These are phyloP conservation scores for Urocynchramus pylzowi DNA, from an alignment of 2,113 vertebrate genomes.

Conservation along the genomic window DNA sequence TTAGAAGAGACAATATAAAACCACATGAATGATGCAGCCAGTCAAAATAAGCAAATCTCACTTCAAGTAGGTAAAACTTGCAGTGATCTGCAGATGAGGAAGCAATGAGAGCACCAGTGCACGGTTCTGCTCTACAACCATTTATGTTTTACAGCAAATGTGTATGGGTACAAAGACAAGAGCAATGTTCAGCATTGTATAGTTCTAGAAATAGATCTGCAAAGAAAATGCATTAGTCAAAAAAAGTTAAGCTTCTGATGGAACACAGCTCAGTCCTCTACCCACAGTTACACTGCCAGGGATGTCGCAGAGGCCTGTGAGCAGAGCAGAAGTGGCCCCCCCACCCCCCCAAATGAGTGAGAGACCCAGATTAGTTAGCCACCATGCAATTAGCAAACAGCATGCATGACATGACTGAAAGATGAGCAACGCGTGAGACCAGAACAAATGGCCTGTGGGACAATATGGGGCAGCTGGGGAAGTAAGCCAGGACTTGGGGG, in stretches of 20 bases:
- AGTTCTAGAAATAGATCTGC: background rate
- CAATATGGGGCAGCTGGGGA: background rate
- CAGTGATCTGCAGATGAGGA: background rate
- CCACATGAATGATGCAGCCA: background rate
- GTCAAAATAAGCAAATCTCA: background rate
- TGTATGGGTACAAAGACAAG: background rate
- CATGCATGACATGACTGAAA: background rate
- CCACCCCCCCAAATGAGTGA: background rate
- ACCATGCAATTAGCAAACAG: background rate
- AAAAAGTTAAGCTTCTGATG: background rate
- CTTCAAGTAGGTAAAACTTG: background rate
- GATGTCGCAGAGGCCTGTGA: background rate
- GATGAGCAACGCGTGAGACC: background rate
- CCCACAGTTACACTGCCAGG: background rate
- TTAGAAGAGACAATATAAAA: background rate
- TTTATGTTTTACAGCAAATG: background rate
- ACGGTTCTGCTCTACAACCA: background rate
- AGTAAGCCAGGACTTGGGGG: background rate
- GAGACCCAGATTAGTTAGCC: background rate
- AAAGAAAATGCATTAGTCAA: background rate
- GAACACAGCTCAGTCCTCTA: background rate
- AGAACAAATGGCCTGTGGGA: background rate
- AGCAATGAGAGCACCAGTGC: background rate
- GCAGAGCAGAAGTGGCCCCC: background rate
- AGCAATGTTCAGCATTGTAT: background rate